Percentiles rank a stretch among this genome's conserved stretches.
Conservation (phyloP, 2,797 vertebrate genomes). For the Otolemur crassicaudatus region DNA sequence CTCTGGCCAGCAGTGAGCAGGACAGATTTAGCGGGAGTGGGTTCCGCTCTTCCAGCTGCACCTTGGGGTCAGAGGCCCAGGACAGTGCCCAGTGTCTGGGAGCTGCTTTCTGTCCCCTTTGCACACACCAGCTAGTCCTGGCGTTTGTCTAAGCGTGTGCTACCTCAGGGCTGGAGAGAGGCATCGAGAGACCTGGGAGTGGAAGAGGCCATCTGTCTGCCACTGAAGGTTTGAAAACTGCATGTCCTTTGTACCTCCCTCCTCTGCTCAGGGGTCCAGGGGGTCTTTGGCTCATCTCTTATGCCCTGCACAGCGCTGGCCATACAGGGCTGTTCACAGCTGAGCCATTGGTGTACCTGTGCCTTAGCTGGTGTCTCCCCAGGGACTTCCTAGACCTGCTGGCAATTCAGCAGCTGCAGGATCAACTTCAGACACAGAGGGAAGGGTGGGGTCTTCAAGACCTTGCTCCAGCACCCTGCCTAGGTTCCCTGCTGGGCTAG, state of each 20-base stretch:
- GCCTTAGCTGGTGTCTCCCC: neutral
- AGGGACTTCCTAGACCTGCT: neutral
- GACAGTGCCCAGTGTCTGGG: neutral
- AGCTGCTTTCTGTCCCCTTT: neutral
- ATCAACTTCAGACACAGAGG: neutral
- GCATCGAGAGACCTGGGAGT: neutral
- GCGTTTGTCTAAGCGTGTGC: neutral
- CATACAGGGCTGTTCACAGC: neutral
- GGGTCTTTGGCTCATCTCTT: neutral
- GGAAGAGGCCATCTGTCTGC: constrained; percentile 11
- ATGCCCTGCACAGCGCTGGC: neutral
- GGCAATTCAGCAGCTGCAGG: neutral
- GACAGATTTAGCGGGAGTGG: neutral
- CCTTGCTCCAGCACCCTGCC: neutral
- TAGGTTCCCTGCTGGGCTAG: neutral
- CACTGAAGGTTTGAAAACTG: constrained; percentile 70
- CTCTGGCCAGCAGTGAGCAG: neutral
- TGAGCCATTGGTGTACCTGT: neutral
- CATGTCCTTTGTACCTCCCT: neutral
- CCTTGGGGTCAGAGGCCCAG: neutral
- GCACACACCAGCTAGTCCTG: neutral
- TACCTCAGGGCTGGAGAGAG: neutral
- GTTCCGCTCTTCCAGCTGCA: neutral
- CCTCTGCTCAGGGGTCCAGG: neutral
- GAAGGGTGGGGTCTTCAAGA: neutral